Percentiles rank a stretch among this genome's conserved stretches.
Conservation (phyloP, 2,113 vertebrate genomes). For the Struthidea cinerea region DNA sequence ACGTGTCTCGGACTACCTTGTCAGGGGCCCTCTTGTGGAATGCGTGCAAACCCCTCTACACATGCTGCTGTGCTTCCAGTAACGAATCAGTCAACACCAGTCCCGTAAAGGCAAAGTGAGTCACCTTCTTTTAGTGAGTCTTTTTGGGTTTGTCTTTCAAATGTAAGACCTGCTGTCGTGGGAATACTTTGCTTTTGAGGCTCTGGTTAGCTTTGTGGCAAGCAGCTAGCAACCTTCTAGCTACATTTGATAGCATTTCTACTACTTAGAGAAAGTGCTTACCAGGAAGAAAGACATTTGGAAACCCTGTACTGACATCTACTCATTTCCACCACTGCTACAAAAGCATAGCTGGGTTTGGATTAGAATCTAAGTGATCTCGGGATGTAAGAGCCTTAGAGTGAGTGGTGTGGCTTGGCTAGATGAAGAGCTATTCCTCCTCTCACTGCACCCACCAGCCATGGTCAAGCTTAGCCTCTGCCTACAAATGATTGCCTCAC, state of each 20-base stretch:
- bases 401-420: background rate
- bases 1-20: accelerated
- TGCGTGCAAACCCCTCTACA: background rate
- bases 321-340: background rate
- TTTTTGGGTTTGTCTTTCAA: background rate
- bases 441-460: background rate
- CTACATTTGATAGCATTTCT: background rate
- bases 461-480: background rate
- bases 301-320: background rate
- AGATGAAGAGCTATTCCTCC: background rate
- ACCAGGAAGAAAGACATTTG: background rate
- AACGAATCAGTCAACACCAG: background rate
- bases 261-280: background rate
- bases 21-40: background rate
- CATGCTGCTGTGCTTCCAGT: background rate
- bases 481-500: background rate
- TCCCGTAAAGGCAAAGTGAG: background rate
- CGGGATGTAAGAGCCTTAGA: background rate
- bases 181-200: background rate
- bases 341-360: background rate
- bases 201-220: background rate
- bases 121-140: background rate
- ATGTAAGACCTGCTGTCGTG: background rate
- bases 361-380: background rate
- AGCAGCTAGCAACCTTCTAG: background rate